These are phyloP conservation scores for Adelognathus sp. DNA, from an alignment of 2,888 invertebrate species.

Conservation along the genomic window DNA sequence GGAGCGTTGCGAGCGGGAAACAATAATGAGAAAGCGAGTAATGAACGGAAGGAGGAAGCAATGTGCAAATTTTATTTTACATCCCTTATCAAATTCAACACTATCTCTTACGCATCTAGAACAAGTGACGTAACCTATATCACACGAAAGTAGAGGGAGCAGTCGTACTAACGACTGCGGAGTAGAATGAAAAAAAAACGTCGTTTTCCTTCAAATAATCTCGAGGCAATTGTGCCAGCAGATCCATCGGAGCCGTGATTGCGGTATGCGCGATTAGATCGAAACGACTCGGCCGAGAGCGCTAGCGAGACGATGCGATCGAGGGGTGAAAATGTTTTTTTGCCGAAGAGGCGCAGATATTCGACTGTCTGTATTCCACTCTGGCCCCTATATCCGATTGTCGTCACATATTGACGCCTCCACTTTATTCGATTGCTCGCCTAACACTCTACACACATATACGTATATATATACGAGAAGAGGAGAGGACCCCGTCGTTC, in stretches of 20 bases:
- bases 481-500: constrained; percentile 45
- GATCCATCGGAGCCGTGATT: constrained; percentile 41
- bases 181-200: neutral
- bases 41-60: too few relatives aligned
- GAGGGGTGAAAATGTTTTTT: constrained; percentile 32
- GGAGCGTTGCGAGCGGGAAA: too few relatives aligned
- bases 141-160: too few relatives aligned
- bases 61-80: too few relatives aligned
- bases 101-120: too few relatives aligned
- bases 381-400: constrained; percentile 68
- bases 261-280: constrained; percentile 59
- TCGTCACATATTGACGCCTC: constrained; percentile 75
- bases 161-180: neutral
- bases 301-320: constrained; percentile 18
- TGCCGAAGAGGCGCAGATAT: constrained; percentile 38
- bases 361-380: constrained; percentile 52
- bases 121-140: too few relatives aligned
- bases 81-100: too few relatives aligned
- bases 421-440: constrained; percentile 76
- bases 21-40: too few relatives aligned
- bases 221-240: constrained; percentile 35
- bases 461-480: too few relatives aligned
- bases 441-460: too few relatives aligned
- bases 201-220: neutral
- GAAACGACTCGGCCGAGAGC: constrained; percentile 54